A percentile compares a stretch with the other conserved stretches of the same genome.
phyloP scores from a whole-genome alignment of 2,888 invertebrate species.

The Notodromas monacha region DNA sequence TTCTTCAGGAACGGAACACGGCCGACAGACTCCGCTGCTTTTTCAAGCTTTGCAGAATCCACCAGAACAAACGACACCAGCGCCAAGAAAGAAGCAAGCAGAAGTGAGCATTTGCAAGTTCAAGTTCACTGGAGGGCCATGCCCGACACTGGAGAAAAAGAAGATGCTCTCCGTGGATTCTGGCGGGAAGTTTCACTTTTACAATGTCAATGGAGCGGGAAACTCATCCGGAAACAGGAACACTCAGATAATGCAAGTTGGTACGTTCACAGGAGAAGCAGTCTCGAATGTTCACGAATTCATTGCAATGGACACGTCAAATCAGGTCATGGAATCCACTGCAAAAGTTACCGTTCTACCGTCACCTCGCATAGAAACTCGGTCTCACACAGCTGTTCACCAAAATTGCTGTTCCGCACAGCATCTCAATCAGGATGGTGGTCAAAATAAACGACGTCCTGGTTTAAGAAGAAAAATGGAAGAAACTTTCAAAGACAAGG shows the following conservation, averaged over 20 bases:
- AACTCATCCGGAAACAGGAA: not conserved
- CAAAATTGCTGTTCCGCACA: slow-evolving; percentile 9
- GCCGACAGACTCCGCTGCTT: not conserved
- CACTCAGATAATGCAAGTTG: no score
- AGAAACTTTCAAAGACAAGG: slow-evolving; percentile 68
- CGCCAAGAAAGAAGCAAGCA: slow-evolving; percentile 33
- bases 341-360: not conserved
- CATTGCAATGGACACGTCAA: no score
- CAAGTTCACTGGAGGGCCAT: slow-evolving; percentile 65
- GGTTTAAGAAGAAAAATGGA: slow-evolving; percentile 38
- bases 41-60: not conserved
- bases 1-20: no score
- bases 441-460: slow-evolving; percentile 36
- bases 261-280: no score
- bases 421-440: slow-evolving; percentile 9
- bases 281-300: not conserved
- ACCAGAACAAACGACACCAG: slow-evolving; percentile 23
- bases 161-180: slow-evolving; percentile 67
- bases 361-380: not conserved
- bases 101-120: slow-evolving; percentile 61
- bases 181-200: slow-evolving; percentile 37
- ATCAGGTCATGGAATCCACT: not conserved
- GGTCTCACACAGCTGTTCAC: no score
- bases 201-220: not conserved
- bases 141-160: slow-evolving; percentile 57